Base-by-base conservation (phyloP, 2,113 vertebrate genomes). In the Sinocyclocheilus anophthalmus region DNA sequence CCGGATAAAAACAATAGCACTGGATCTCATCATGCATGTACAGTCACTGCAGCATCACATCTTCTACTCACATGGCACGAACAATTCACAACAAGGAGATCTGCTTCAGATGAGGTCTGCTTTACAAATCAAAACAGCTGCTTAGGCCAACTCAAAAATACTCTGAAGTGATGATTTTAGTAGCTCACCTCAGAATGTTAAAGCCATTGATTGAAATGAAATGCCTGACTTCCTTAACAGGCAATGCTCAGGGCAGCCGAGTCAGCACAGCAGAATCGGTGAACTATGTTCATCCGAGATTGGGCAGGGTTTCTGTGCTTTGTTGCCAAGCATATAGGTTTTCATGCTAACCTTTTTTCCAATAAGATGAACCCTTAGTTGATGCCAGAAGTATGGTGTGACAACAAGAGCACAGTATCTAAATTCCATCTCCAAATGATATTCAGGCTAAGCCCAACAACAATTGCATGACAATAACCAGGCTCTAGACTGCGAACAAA, bases 371-470 rank as follows among this genome's bases (percentile, higher is more conserved):
- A 14, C 20, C 18, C 30, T 53, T 55, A 55, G 24, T 77, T 26
- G 26, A 33, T 50, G 76, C 9, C 50, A 77, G 24, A 80, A 80
- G 33, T 22, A 55, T 80, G 77, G 26, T 80, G 77, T n/a, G 22
- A 80, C 18, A 33, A 61, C 50, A 61, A 39, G 53, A 39, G 50
- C 48, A 77, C 16, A 30, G 24, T 7, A 77, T 55, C 24, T 33
- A 18, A 55, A 77, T 77, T 26, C 76, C 16, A 57, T 42, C 33
- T 80, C 26, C 26, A 59, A 80, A 80, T 26, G 22, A 61, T 55
- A 39, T 80, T 80, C 50, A 79, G 13, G 33, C 39, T 80, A 80
- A 80, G 55, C 22, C 50, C 33, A 42, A 61, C 55, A 80, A 61
- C 33, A 80, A 79, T 37, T 10, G 55, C 16, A 79, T 33, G 76